Evolutionary conservation across 2,113 vertebrate species (phyloP), one percentile per base, ranked within the genome.

Genomic region (Paramisgurnus dabryanus): DNA sequence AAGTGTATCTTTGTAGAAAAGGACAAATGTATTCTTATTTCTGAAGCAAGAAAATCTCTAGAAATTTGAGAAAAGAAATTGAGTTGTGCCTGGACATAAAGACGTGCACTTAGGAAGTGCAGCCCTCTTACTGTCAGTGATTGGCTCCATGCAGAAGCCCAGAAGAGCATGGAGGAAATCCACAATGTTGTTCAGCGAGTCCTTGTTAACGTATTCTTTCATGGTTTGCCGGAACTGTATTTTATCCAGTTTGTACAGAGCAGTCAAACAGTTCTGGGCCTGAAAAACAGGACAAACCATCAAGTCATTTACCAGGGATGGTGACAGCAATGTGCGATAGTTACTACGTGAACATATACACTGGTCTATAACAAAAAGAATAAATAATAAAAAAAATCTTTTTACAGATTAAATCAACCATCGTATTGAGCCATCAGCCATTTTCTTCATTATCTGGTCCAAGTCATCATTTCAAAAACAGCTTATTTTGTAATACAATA

Each of bases 141-240:
- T 94, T 1, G 98, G 97, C 89, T 99, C 98, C 98, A 99, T 99
- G 87, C 98, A 99, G 91, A 99, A 99, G 88, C 98, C 98, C 89
- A 99, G 93, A 80, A 99, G 93, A 79, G 98, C 97, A 84, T 99
- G 98, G 80, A 99, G 94, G 92, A 99, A 99, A 94, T 99, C 98
- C 91, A 99, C 98, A 80, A 99, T 97, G 6, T 99, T 99, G 93
- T 99, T 99, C 85, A 99, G 95, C 45, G 97, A 98, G 88, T 99
- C 98, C 87, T 96, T 98, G 93, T 96, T 98, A 88, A 99, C 98
- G 71, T 99, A 98, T 86, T 98, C 96, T 84, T 96, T 95, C 95
- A 99, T 96, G 13, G 98, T 98, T 88, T 97, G 95, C 2, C 97
- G 95, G 88, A 99, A 99, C 84, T 99, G 96, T 83, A 96, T 90